Evolutionary conservation across 2,113 vertebrate genomes (phyloP), one percentile per base, ranked within the genome.

Genomic region (Anguilla rostrata): DNA sequence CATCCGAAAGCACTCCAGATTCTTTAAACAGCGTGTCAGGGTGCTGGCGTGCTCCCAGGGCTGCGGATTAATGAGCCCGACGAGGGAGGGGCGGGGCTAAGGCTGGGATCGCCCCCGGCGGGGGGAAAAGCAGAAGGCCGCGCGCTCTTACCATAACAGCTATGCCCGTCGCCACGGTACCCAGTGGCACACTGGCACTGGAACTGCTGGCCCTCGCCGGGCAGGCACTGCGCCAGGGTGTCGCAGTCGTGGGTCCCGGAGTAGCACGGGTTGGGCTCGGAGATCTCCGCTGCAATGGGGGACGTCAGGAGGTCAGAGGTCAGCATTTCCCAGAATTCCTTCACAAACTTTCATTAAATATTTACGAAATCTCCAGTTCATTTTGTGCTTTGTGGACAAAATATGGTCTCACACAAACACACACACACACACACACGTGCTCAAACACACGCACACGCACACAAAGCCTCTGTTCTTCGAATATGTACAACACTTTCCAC

Each of bases 181-280:
- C 98, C 98, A 0, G 95, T 93, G 0, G 95, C 78, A n/a, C 98
- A 99, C 90, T 96, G 94, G 20, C 98, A 99, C 7, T 91, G 94
- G 93, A 97, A 98, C 57, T 90, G 89, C 18, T 90, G 89, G 0
- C 53, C 85, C n/a, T 94, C 90, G 0, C 94, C 95, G 0, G 97
- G 96, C 63, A 94, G 92, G 85, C 98, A 99, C 87, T 93, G 96
- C 0, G 98, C 98, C 0, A 93, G 93, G 0, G 92, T 95, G 93
- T 97, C 96, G 34, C 98, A 99, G 0, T 88, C 11, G 0, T 99
- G 98, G 4, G 86, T 97, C 80, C 96, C 95, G 0, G 95, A 90
- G 0, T 96, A 97, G 93, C 98, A 99, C 0, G 98, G 98, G 91
- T 96, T 99, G 88, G 90, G 87, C 3, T 78, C 89, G 0, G 86